These are phyloP conservation scores for Echinarachnius parma DNA, from an alignment of 53 echinoderm and acorn worm species.

Conservation along the genomic window DNA sequence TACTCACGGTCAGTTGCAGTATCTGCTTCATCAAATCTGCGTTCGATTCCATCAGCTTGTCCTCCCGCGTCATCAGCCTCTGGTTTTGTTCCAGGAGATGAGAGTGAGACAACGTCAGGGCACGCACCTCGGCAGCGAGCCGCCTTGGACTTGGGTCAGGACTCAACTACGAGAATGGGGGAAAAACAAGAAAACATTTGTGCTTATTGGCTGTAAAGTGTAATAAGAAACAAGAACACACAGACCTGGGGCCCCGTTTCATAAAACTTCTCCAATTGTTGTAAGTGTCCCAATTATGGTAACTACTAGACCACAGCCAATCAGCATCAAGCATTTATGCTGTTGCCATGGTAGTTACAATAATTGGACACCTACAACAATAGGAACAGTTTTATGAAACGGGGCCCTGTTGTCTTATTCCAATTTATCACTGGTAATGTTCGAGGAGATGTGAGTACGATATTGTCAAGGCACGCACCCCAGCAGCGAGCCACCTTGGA, in stretches of 20 bases:
- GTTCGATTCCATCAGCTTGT: constrained; percentile 76
- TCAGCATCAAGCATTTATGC: too few species aligned
- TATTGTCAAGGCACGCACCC: constrained; percentile 69
- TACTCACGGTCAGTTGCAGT: constrained; percentile 67
- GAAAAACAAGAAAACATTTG: background rate
- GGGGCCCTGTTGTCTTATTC: too few species aligned
- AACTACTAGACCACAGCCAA: too few species aligned
- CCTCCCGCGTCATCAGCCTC: constrained; percentile 75
- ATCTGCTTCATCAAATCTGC: constrained; percentile 71
- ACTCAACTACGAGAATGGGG: background rate
- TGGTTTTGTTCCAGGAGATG: constrained; percentile 71
- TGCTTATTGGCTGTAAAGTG: too few species aligned
- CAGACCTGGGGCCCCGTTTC: too few species aligned
- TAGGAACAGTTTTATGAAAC: too few species aligned
- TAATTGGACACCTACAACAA: too few species aligned
- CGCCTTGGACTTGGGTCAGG: constrained; percentile 88
- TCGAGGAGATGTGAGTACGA: constrained; percentile 69
- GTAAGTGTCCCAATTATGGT: too few species aligned
- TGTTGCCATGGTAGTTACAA: too few species aligned
- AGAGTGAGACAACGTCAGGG: constrained; percentile 68
- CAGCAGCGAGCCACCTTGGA: constrained; percentile 79
- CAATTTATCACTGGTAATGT: constrained; percentile 56
- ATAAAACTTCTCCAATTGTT: too few species aligned
- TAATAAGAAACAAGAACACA: too few species aligned
- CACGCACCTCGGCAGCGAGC: constrained; percentile 75